A percentile compares a stretch with the other conserved stretches of the same genome.
These are phyloP conservation scores for Grammomys surdaster DNA, from an alignment of 2,113 vertebrate species.

Conservation along the genomic window DNA sequence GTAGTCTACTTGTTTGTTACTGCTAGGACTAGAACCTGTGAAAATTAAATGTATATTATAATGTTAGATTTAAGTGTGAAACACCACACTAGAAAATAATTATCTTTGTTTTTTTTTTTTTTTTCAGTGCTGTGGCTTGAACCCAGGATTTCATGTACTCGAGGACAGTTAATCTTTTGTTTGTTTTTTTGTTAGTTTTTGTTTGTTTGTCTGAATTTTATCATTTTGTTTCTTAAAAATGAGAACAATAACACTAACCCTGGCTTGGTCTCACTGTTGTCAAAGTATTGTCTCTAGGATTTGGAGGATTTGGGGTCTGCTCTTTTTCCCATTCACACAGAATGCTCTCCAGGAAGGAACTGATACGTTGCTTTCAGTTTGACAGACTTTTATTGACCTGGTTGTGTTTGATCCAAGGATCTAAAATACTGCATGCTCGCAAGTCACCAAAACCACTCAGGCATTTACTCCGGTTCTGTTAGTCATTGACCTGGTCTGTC, in stretches of 20 bases:
- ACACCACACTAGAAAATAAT: neutral
- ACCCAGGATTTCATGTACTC: neutral
- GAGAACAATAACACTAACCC: neutral
- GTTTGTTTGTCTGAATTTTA: neutral
- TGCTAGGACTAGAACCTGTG: neutral
- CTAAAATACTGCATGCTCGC: neutral
- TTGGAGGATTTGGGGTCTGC: rapidly evolving
- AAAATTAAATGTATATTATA: neutral
- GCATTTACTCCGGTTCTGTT: neutral
- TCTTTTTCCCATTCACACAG: neutral
- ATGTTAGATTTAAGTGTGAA: neutral
- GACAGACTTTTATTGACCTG: neutral
- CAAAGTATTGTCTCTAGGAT: neutral
- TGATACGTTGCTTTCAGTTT: neutral
- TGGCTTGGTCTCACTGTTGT: neutral
- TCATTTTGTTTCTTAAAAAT: neutral
- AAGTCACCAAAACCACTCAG: neutral
- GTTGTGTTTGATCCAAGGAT: neutral
- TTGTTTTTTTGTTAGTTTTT: neutral
- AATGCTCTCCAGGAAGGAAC: neutral
- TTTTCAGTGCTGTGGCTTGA: neutral
- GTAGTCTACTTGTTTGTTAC: neutral
- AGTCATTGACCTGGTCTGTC: neutral
- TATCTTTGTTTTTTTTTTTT: neutral
- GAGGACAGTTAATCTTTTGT: neutral